Evolutionary conservation across 1,140 invertebrate species (phyloP), one percentile per base, ranked within the genome.

Genomic region (Cryptotermes secundus): DNA sequence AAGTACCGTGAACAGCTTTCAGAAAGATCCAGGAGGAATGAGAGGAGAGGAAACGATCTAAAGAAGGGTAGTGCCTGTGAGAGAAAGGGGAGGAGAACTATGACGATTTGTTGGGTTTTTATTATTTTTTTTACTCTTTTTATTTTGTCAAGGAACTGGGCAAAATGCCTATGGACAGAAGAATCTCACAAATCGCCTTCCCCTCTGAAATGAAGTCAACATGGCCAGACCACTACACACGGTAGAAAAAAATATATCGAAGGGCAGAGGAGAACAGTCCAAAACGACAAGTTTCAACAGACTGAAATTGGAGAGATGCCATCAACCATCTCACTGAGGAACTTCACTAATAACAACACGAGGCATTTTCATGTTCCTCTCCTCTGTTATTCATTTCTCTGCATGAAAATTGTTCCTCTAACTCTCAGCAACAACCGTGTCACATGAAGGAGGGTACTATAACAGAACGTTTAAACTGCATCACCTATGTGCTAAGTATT

Each of bases 81-180:
- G 59, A 16, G 7, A 12, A 16, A 31, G 59, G 59, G 59, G n/a
- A 72, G 31, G 59, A n/a, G 59, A 72, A 72, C 59, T 72, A 72
- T n/a, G 59, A n/a, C n/a, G 59, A 72, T n/a, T 59, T 59, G 26
- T 59, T 59, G 19, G 2, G 4, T 16, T 31, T 72, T n/a, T 72
- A 3, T 31, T 65, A 3, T 31, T 65, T n/a, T 19, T n/a, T 2
- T 72, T 72, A 0, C 14, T 72, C 6, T 72, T 72, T 72, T 72
- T 31, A 72, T 31, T 72, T 14, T 72, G 59, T 72, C 59, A 72
- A 72, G 59, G 59, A 31, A 72, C 59, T 72, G 59, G 59, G 59
- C 59, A 72, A 72, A 72, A 72, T 72, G 59, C 59, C 59, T 72
- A 31, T 72, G 59, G 59, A n/a, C 59, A 72, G 59, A 72, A 16